Evolutionary conservation across 2,888 invertebrate genomes (phyloP).

Genomic region (Monopis laevigella): DNA sequence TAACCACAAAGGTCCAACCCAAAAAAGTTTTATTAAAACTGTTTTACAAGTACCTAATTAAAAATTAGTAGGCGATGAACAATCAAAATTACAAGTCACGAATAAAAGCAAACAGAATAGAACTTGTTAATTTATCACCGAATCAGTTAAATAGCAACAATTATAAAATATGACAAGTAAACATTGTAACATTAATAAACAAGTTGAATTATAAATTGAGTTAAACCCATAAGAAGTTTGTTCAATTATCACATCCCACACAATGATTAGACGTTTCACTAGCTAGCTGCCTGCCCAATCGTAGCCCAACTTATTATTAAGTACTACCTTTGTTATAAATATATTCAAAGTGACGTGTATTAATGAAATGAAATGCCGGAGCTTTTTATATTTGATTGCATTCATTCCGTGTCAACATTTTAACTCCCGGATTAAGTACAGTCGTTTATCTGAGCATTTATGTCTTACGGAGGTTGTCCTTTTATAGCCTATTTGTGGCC

Average conservation of each 20-base stretch:
- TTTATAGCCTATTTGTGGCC: constrained; percentile 44
- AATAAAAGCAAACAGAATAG: no score
- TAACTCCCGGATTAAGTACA: constrained; percentile 59
- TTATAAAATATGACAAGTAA: constrained; percentile 58
- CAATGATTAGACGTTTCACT: constrained; percentile 61
- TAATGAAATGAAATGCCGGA: constrained; percentile 51
- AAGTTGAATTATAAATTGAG: constrained; percentile 58
- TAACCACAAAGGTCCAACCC: constrained; percentile 42
- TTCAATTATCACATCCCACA: constrained; percentile 61
- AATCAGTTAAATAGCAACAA: constrained; percentile 16
- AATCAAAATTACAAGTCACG: no score
- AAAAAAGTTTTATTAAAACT: constrained; percentile 43
- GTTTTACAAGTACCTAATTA: constrained; percentile 25
- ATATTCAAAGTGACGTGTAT: constrained; percentile 57
- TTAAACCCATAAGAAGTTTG: constrained; percentile 52
- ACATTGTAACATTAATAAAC: constrained; percentile 57
- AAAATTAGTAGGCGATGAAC: no score
- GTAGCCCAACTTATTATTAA: constrained; percentile 50
- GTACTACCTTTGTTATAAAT: constrained; percentile 59
- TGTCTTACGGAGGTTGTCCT: constrained; percentile 41
- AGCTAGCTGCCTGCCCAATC: constrained; percentile 35
- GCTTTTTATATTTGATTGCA: constrained; percentile 51
- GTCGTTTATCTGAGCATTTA: constrained; percentile 56
- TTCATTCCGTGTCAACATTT: constrained; percentile 58
- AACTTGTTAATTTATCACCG: no score